A percentile compares a stretch with the other conserved stretches of the same genome.
Conservation (phyloP, 2,113 vertebrate species). For the Tetrax tetrax region DNA sequence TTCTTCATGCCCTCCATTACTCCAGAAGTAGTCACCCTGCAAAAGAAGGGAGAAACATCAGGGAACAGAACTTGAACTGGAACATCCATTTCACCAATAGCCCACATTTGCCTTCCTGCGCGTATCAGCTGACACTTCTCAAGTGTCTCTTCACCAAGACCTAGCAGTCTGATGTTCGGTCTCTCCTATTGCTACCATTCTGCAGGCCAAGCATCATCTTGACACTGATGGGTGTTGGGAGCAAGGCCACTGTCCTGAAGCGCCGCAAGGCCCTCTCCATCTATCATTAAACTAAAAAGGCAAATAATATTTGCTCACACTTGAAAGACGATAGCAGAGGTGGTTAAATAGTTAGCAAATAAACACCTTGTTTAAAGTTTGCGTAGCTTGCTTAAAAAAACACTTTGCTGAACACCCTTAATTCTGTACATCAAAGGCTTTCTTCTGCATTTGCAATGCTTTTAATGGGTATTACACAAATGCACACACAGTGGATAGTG, state of each 20-base stretch:
- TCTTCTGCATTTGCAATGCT: not conserved
- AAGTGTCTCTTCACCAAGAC: not conserved
- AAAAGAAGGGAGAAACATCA: not conserved
- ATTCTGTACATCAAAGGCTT: not conserved
- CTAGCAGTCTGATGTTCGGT: not conserved
- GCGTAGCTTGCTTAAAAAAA: not conserved
- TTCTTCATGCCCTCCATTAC: conserved; percentile 82
- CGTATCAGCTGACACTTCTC: not conserved
- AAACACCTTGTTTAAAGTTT: not conserved
- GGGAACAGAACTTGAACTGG: not conserved
- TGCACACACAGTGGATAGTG: not conserved
- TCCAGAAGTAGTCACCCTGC: conserved; percentile 78
- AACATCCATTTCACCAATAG: not conserved
- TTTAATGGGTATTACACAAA: not conserved
- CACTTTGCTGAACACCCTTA: not conserved
- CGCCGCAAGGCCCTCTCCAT: not conserved
- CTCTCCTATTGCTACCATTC: not conserved
- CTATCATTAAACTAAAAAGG: not conserved
- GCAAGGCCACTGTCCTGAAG: not conserved
- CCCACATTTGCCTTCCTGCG: not conserved
- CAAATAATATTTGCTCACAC: not conserved
- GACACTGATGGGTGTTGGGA: not conserved
- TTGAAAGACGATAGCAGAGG: not conserved
- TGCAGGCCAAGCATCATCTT: not conserved
- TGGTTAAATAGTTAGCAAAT: not conserved